These are phyloP conservation scores for Shargacucullia verbasci DNA, from an alignment of 2,888 invertebrate genomes.

Conservation along the genomic window DNA sequence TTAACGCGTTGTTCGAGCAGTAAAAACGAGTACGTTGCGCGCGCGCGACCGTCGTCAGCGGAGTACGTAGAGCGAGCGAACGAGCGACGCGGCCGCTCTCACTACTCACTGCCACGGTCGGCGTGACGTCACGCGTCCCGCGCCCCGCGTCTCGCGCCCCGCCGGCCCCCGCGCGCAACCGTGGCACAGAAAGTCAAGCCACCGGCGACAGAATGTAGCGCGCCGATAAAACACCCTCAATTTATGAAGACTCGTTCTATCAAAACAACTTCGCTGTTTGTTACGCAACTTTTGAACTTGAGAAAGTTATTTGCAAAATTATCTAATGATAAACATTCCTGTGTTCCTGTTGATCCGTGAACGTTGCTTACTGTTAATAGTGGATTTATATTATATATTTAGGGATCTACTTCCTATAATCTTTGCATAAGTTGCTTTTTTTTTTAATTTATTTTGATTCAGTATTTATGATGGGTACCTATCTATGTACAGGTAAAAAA, in stretches of 20 bases:
- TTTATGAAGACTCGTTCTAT: slow-evolving; percentile 83
- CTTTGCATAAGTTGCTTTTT: too few species aligned
- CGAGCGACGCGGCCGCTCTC: slow-evolving; percentile 85
- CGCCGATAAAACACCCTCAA: slow-evolving; percentile 85
- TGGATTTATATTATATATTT: too few species aligned
- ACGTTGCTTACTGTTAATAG: slow-evolving; percentile 3
- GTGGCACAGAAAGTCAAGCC: slow-evolving; percentile 86
- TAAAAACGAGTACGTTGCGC: slow-evolving; percentile 80
- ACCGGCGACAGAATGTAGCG: slow-evolving; percentile 84
- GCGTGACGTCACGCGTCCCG: slow-evolving; percentile 83
- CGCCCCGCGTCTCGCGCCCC: slow-evolving; percentile 62
- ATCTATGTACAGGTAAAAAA: too few species aligned
- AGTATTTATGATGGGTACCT: too few species aligned
- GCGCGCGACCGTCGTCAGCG: slow-evolving; percentile 86
- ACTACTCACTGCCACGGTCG: slow-evolving; percentile 88
- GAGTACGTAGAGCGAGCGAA: slow-evolving; percentile 85
- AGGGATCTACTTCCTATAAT: too few species aligned
- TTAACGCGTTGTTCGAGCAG: slow-evolving; percentile 73
- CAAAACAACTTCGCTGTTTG: slow-evolving; percentile 79
- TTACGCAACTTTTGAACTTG: slow-evolving; percentile 82
- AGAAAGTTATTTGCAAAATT: slow-evolving; percentile 66
- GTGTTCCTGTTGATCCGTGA: slow-evolving; percentile 34
- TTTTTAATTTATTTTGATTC: too few species aligned
- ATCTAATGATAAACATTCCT: slow-evolving; percentile 56
- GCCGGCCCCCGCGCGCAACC: slow-evolving; percentile 72